Percentiles rank a stretch among this genome's conserved stretches.
Evolutionary conservation across 1,140 invertebrate genomes (phyloP).

Genomic region (Kradibia gibbosae): DNA sequence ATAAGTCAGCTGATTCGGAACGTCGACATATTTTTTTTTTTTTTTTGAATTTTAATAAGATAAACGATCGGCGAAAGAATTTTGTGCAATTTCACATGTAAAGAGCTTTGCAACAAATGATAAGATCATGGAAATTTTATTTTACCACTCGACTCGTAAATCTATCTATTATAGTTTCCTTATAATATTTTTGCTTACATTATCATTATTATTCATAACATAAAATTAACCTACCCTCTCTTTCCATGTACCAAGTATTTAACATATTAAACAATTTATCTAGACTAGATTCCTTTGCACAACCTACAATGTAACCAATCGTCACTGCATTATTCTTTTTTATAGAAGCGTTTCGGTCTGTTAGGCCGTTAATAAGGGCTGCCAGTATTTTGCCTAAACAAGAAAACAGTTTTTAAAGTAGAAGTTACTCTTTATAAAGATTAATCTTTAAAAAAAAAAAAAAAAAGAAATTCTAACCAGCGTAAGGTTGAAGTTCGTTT

Average conservation of each 20-base stretch:
- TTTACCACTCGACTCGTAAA: too few relatives aligned
- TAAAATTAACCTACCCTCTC: conserved; percentile 73
- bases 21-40: too few relatives aligned
- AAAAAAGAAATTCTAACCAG: conserved; percentile 67
- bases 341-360: conserved; percentile 86
- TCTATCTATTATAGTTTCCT: too few relatives aligned
- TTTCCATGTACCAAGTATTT: conserved; percentile 84
- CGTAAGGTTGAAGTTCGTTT: conserved; percentile 77
- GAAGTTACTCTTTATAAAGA: neutral
- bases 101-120: too few relatives aligned
- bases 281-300: conserved; percentile 89
- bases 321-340: conserved; percentile 87
- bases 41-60: too few relatives aligned
- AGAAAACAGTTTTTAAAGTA: neutral
- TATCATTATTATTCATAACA: neutral
- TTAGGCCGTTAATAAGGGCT: conserved; percentile 83
- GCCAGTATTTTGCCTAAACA: conserved; percentile 83
- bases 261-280: conserved; percentile 89
- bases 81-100: too few relatives aligned
- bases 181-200: too few relatives aligned
- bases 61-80: too few relatives aligned
- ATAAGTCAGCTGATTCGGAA: too few relatives aligned
- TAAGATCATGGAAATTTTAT: too few relatives aligned
- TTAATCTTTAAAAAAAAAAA: neutral
- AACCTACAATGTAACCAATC: conserved; percentile 88